Evolutionary conservation across 1,140 invertebrate species (phyloP).

Genomic region (Drosophila mayri): DNA sequence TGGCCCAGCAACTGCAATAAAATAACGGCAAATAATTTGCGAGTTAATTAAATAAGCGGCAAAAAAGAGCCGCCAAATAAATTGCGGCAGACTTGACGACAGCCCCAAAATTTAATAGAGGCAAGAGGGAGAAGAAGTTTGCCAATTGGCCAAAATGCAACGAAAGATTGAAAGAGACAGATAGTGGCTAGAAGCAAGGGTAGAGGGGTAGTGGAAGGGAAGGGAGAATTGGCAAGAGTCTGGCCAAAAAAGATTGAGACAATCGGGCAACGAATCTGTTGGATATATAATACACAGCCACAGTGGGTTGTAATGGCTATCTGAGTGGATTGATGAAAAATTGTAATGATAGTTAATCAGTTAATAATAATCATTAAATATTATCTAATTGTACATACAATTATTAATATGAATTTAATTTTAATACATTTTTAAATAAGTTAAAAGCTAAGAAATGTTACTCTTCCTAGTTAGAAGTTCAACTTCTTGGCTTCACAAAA

Average conservation of each 20-base stretch:
- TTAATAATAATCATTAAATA: not conserved
- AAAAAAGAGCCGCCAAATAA: constrained; percentile 62
- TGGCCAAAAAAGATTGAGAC: constrained; percentile 23
- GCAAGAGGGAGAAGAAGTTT: constrained; percentile 35
- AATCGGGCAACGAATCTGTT: constrained; percentile 17
- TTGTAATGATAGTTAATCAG: not conserved
- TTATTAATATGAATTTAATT: too few species aligned
- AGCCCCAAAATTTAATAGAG: constrained; percentile 40
- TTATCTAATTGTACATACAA: not conserved
- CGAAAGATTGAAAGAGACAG: constrained; percentile 13
- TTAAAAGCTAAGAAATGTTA: too few species aligned
- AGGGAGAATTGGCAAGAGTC: constrained; percentile 7
- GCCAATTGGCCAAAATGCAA: constrained; percentile 38
- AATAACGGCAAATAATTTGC: constrained; percentile 59
- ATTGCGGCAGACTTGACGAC: constrained; percentile 63
- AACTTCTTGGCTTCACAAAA: not conserved
- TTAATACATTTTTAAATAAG: too few species aligned
- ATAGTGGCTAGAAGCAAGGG: not conserved
- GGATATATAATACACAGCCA: constrained; percentile 12
- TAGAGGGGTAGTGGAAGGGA: not conserved
- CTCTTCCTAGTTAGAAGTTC: too few species aligned
- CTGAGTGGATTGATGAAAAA: too few species aligned
- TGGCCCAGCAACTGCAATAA: constrained; percentile 44
- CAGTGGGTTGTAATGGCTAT: not conserved
- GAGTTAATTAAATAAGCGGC: constrained; percentile 74